These are phyloP conservation scores for Nomada fabriciana DNA, from an alignment of 2,888 invertebrate genomes.

Conservation along the genomic window DNA sequence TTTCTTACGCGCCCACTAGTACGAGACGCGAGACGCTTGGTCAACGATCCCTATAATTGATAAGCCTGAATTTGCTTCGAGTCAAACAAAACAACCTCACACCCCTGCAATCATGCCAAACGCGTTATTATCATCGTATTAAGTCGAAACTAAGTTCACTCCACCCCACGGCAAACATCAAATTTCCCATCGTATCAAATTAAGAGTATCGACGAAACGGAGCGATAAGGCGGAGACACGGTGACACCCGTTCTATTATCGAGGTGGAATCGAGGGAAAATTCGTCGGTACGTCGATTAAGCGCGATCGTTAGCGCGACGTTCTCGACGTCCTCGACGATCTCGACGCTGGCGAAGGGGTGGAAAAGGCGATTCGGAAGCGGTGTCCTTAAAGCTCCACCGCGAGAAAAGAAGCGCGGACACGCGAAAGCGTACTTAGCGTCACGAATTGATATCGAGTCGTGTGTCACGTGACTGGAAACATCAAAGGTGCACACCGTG, in stretches of 20 bases:
- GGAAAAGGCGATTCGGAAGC: slow-evolving; percentile 53
- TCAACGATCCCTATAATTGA: not conserved
- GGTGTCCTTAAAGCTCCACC: slow-evolving; percentile 65
- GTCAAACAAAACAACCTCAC: not conserved
- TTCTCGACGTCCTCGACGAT: slow-evolving; percentile 33
- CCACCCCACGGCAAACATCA: not conserved
- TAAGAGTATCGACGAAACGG: slow-evolving; percentile 6
- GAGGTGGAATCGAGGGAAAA: slow-evolving; percentile 13
- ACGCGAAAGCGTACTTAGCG: slow-evolving; percentile 83
- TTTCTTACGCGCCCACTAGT: too few relatives aligned
- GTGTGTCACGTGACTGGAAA: slow-evolving; percentile 78
- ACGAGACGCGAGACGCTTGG: too few relatives aligned
- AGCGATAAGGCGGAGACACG: not conserved
- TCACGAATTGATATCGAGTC: slow-evolving; percentile 77
- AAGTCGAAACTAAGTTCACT: not conserved
- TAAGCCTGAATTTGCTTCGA: not conserved
- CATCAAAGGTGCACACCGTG: slow-evolving; percentile 74
- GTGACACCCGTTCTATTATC: slow-evolving; percentile 29
- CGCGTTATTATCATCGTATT: not conserved
- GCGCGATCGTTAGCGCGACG: slow-evolving; percentile 40
- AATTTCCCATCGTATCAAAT: not conserved
- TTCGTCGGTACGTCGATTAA: slow-evolving; percentile 35
- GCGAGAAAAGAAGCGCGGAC: slow-evolving; percentile 67
- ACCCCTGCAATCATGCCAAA: too few relatives aligned
- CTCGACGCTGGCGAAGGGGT: slow-evolving; percentile 28